Conservation (phyloP, 2,888 invertebrate genomes). For the Leptopilina drosophilae region DNA sequence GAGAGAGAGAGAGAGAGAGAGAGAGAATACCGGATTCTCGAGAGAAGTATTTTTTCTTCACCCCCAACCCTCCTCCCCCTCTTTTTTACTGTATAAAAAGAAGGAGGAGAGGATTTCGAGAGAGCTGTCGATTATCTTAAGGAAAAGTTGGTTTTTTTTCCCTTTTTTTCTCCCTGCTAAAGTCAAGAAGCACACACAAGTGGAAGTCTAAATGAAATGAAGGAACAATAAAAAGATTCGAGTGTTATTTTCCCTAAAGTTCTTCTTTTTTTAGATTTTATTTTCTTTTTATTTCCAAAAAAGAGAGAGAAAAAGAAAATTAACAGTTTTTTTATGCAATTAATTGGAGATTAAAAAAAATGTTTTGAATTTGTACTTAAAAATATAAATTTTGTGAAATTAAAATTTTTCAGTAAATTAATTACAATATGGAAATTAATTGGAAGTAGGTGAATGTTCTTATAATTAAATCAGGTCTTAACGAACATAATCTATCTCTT, state of each 20-base stretch:
- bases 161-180: background rate
- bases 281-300: too few species aligned
- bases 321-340: too few species aligned
- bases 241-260: background rate
- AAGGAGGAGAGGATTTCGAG: background rate
- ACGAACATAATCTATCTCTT: conserved; percentile 65
- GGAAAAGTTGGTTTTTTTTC: background rate
- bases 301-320: conserved; percentile 44
- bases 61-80: too few species aligned
- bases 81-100: background rate
- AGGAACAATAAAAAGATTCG: too few species aligned
- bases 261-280: too few species aligned
- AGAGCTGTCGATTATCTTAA: conserved; percentile 21
- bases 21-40: conserved; percentile 2
- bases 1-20: background rate
- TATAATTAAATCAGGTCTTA: conserved; percentile 63
- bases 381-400: too few species aligned
- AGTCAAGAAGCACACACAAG: background rate
- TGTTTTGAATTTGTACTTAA: too few species aligned
- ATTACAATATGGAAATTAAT: too few species aligned
- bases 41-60: conserved; percentile 10
- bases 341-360: too few species aligned
- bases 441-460: background rate
- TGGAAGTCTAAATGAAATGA: too few species aligned
- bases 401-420: too few species aligned